Conservation (phyloP, 2,888 invertebrate genomes). For the Mesoligia furuncula region DNA sequence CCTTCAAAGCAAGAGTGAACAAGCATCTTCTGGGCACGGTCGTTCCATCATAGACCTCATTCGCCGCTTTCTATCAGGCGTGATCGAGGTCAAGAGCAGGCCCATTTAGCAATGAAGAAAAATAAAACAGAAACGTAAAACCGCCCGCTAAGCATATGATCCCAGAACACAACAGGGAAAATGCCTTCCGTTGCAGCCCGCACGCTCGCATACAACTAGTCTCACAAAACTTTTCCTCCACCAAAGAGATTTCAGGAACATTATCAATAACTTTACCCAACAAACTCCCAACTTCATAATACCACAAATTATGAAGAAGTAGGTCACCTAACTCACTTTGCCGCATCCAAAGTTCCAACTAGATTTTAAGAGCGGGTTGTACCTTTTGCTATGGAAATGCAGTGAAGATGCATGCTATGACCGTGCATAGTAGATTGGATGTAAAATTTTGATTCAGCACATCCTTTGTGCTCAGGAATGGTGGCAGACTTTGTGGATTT, state of each 20-base stretch:
- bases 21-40: neutral
- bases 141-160: neutral
- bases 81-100: too few species aligned
- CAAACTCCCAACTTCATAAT: constrained; percentile 49
- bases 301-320: constrained; percentile 52
- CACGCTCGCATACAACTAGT: neutral
- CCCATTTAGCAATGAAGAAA: too few species aligned
- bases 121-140: neutral
- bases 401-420: constrained; percentile 71
- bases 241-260: constrained; percentile 42
- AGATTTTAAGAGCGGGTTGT: constrained; percentile 58
- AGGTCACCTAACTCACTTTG: constrained; percentile 47
- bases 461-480: constrained; percentile 66
- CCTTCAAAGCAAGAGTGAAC: too few species aligned
- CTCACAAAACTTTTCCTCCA: constrained; percentile 26
- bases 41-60: too few species aligned
- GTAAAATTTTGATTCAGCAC: constrained; percentile 78
- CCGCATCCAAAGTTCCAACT: constrained; percentile 54
- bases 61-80: neutral
- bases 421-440: constrained; percentile 76
- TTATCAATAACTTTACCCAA: constrained; percentile 45
- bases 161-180: neutral
- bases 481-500: constrained; percentile 48
- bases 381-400: constrained; percentile 81
- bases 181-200: neutral